phyloP scores from a whole-genome alignment of 2,888 invertebrate genomes.

The Hymenopus coronatus region DNA sequence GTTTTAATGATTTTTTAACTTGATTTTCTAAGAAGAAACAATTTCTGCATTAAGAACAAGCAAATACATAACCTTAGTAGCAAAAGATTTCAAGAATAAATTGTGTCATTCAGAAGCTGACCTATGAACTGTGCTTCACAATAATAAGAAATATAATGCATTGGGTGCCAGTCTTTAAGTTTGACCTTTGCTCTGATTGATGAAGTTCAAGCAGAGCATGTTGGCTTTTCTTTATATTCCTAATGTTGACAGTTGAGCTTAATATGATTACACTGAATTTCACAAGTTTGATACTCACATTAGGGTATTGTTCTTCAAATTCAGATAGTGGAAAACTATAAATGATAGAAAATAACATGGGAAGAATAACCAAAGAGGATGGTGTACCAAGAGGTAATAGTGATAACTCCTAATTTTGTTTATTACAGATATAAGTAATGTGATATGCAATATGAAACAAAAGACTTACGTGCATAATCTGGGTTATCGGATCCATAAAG shows the following conservation, averaged over 20 bases:
- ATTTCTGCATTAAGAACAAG: too few species aligned
- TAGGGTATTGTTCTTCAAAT: background rate
- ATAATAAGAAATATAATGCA: background rate
- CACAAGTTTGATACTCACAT: background rate
- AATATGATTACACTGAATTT: background rate
- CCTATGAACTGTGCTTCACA: background rate
- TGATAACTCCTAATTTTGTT: background rate
- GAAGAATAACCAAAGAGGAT: background rate
- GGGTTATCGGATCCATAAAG: too few species aligned
- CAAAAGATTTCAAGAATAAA: background rate
- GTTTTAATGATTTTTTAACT: background rate
- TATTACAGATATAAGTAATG: too few species aligned
- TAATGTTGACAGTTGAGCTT: background rate
- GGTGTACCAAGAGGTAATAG: background rate
- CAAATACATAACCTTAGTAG: background rate
- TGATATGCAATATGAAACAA: too few species aligned
- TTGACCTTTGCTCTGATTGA: background rate
- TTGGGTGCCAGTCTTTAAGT: background rate
- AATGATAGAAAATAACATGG: background rate
- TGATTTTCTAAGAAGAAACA: background rate
- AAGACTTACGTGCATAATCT: too few species aligned
- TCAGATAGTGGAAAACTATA: background rate
- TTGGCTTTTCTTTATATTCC: background rate
- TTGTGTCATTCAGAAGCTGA: background rate
- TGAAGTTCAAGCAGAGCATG: background rate